Percentiles rank a stretch among this genome's conserved stretches.
Evolutionary conservation across 2,797 vertebrate genomes (phyloP).

Genomic region (Poecilia picta): DNA sequence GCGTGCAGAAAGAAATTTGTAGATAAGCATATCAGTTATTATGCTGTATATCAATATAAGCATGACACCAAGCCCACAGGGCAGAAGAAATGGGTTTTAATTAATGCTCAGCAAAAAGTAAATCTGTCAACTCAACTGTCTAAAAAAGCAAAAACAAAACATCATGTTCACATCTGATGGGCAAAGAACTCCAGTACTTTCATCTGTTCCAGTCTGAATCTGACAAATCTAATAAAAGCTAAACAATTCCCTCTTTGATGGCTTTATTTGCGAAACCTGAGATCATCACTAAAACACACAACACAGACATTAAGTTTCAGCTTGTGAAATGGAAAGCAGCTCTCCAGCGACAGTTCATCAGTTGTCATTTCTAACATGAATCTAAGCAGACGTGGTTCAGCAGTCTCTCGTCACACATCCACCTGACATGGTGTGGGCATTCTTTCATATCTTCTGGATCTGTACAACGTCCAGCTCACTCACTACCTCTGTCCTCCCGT

Average conservation of each 20-base stretch:
- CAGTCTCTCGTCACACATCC: background rate
- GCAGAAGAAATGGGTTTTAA: constrained; percentile 21
- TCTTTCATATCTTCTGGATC: constrained; percentile 3
- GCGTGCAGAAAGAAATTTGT: constrained; percentile 18
- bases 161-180: background rate
- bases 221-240: background rate
- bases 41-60: constrained; percentile 28
- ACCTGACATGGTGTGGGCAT: background rate
- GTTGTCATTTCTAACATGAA: background rate
- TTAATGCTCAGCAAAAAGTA: constrained; percentile 9
- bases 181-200: background rate
- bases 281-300: background rate
- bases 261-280: background rate
- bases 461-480: constrained; percentile 8
- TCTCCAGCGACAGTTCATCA: background rate
- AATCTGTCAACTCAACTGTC: constrained; percentile 4
- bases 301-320: background rate
- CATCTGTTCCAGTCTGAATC: background rate
- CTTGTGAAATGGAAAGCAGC: background rate
- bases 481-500: background rate
- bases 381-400: constrained; percentile 8
- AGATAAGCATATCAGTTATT: constrained; percentile 48
- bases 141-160: background rate
- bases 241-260: background rate
- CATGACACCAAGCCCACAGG: background rate